Conservation (phyloP, 1,140 invertebrate genomes). For the Cyrtorhinus lividipennis region DNA sequence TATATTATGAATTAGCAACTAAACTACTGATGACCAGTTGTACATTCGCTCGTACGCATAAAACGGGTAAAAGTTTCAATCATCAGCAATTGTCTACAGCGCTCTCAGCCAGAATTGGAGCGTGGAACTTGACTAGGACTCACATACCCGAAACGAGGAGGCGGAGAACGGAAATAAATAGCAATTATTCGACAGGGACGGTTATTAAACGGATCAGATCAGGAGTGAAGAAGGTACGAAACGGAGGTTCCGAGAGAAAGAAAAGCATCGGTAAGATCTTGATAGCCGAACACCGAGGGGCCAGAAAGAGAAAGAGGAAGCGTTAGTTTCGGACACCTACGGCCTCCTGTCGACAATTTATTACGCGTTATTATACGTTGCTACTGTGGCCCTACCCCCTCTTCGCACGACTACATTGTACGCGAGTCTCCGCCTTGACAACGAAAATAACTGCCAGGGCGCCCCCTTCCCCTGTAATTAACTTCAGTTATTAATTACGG, state of each 20-base stretch:
- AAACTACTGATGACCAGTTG: too few species aligned
- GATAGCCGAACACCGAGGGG: neutral
- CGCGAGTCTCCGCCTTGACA: neutral
- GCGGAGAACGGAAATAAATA: neutral
- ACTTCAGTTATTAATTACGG: neutral
- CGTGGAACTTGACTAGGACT: too few species aligned
- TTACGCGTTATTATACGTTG: constrained; percentile 16
- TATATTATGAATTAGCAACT: too few species aligned
- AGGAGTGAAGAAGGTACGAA: neutral
- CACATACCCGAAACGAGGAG: too few species aligned
- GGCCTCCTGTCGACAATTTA: constrained; percentile 15
- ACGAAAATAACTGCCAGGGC: neutral
- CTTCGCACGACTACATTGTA: neutral
- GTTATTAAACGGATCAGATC: neutral
- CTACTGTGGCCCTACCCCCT: constrained; percentile 5
- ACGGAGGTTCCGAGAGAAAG: neutral
- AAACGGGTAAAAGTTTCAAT: too few species aligned
- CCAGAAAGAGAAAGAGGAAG: neutral
- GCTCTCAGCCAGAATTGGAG: too few species aligned
- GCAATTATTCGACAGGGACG: neutral
- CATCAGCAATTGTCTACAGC: too few species aligned
- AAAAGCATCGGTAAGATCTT: neutral
- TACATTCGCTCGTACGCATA: too few species aligned
- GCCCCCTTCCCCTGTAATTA: constrained; percentile 9
- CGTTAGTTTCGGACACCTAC: constrained; percentile 14